These are phyloP conservation scores for Aphidius colemani DNA, from an alignment of 2,888 invertebrate genomes.

Conservation along the genomic window DNA sequence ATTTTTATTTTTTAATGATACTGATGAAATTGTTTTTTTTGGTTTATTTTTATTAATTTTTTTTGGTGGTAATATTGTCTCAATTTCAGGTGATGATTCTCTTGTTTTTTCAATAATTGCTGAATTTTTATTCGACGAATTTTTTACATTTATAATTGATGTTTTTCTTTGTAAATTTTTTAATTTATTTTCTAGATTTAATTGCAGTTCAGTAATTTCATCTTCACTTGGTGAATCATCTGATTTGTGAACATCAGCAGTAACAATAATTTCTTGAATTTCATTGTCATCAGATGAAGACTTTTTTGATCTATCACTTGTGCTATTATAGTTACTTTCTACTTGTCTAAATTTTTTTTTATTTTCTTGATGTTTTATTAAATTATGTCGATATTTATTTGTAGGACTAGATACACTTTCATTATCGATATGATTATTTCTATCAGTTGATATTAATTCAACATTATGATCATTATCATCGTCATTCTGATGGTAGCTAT, in stretches of 20 bases:
- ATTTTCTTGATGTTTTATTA: too few relatives aligned
- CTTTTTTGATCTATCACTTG: too few relatives aligned
- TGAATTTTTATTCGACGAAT: not conserved
- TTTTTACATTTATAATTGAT: not conserved
- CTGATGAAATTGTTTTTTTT: conserved; percentile 19
- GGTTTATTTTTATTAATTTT: not conserved
- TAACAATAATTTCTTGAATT: not conserved
- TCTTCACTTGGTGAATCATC: not conserved
- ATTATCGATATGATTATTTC: too few relatives aligned
- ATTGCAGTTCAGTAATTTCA: too few relatives aligned
- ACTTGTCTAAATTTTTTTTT: too few relatives aligned
- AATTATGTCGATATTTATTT: too few relatives aligned
- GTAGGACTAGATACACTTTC: too few relatives aligned
- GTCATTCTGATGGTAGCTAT: too few relatives aligned
- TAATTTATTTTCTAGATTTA: not conserved
- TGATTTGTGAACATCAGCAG: conserved; percentile 4
- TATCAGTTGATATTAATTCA: too few relatives aligned
- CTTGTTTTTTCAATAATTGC: not conserved
- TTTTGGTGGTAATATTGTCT: conserved; percentile 23
- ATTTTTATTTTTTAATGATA: not conserved
- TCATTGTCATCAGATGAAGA: too few relatives aligned
- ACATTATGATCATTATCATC: too few relatives aligned
- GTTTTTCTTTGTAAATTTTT: not conserved
- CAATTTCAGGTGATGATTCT: conserved; percentile 18
- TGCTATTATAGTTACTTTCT: too few relatives aligned